Conservation (phyloP, 2,888 invertebrate genomes). For the Zhengitettix transpicula region DNA sequence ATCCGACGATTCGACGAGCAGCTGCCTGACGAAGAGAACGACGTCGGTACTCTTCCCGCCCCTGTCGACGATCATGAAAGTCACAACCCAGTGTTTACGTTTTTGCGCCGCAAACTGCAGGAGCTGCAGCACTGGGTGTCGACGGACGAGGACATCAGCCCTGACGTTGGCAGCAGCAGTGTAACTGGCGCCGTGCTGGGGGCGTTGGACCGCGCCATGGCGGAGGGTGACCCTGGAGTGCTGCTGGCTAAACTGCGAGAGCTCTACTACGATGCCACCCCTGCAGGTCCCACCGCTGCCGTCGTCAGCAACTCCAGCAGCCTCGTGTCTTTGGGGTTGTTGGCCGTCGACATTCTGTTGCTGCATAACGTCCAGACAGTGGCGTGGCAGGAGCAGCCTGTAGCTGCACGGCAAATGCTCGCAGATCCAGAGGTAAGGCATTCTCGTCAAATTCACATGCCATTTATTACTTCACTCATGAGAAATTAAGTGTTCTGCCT, state of each 20-base stretch:
- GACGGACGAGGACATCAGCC: constrained; percentile 23
- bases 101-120: constrained; percentile 33
- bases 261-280: constrained; percentile 30
- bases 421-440: constrained; percentile 34
- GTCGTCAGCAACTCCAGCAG: constrained; percentile 30
- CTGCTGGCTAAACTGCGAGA: constrained; percentile 33
- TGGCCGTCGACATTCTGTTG: constrained; percentile 38
- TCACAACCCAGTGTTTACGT: constrained; percentile 31
- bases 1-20: too few relatives aligned
- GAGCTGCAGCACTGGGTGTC: constrained; percentile 36
- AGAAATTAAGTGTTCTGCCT: too few relatives aligned
- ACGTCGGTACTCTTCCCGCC: too few relatives aligned
- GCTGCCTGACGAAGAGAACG: too few relatives aligned
- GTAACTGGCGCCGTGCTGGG: constrained; percentile 21
- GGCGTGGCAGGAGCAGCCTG: constrained; percentile 38
- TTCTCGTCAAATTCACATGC: too few relatives aligned
- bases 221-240: constrained; percentile 32
- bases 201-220: constrained; percentile 34
- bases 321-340: constrained; percentile 35
- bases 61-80: not conserved
- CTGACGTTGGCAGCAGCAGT: not conserved
- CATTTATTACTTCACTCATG: too few relatives aligned
- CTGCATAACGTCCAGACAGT: constrained; percentile 37
- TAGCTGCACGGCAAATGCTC: constrained; percentile 28
- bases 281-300: constrained; percentile 19